Evolutionary conservation across 2,113 vertebrate genomes (phyloP).

Genomic region (Isichthys henryi): DNA sequence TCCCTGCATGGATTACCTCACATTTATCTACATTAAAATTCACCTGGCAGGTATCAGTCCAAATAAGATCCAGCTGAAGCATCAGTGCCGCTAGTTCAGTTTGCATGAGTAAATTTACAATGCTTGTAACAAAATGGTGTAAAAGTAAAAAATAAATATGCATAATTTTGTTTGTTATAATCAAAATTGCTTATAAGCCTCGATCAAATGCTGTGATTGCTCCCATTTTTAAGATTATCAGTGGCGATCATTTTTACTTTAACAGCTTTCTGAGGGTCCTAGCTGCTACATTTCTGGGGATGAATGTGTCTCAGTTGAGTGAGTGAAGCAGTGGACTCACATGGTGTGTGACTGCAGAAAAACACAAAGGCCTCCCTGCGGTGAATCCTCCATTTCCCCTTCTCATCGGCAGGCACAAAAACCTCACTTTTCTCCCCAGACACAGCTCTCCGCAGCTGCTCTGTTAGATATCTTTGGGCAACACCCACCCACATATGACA

Average conservation of each 20-base stretch:
- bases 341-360: conserved; percentile 91
- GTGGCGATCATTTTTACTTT: not conserved
- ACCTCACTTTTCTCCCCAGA: conserved; percentile 52
- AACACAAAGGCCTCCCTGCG: conserved; percentile 71
- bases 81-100: no score
- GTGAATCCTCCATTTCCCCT: conserved; percentile 72
- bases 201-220: not conserved
- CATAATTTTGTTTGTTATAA: not conserved
- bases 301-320: not conserved
- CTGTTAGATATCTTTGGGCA: conserved; percentile 72
- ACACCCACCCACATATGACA: conserved; percentile 7
- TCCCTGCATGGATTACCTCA: no score
- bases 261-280: not conserved
- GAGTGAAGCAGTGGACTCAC: conserved; percentile 58
- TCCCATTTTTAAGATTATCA: not conserved
- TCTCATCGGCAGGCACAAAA: conserved; percentile 58
- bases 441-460: conserved; percentile 67
- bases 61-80: no score
- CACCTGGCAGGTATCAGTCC: no score
- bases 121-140: not conserved
- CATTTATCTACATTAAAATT: no score
- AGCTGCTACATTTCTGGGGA: not conserved
- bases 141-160: not conserved
- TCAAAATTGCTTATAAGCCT: not conserved
- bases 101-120: not conserved